phyloP scores from a whole-genome alignment of 2,888 invertebrate genomes.

The Chrysotoxum bicinctum region DNA sequence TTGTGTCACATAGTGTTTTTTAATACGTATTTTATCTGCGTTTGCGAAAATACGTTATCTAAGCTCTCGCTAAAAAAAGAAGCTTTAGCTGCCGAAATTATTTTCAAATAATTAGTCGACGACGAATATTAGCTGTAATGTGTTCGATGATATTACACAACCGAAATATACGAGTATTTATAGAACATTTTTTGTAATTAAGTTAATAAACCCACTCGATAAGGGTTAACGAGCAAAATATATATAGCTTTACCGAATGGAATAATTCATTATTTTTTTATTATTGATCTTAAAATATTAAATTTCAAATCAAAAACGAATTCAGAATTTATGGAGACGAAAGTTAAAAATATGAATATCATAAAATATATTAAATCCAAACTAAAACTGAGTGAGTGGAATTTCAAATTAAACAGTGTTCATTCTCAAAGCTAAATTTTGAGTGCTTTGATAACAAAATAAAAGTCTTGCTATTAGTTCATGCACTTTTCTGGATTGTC shows the following conservation, averaged over 20 bases:
- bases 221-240: constrained; percentile 36
- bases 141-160: constrained; percentile 65
- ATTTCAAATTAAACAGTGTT: neutral
- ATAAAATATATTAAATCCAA: constrained; percentile 70
- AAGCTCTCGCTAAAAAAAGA: constrained; percentile 52
- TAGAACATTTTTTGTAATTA: constrained; percentile 28
- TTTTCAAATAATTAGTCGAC: constrained; percentile 63
- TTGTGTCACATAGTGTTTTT: constrained; percentile 53
- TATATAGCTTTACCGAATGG: neutral
- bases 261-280: neutral
- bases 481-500: constrained; percentile 6
- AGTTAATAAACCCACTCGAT: neutral
- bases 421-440: neutral
- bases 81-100: constrained; percentile 44
- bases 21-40: constrained; percentile 48
- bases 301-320: constrained; percentile 49
- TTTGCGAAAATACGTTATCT: constrained; percentile 45
- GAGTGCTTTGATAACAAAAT: neutral
- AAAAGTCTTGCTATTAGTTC: constrained; percentile 1
- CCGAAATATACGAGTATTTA: constrained; percentile 46
- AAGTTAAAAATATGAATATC: constrained; percentile 56
- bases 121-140: constrained; percentile 63
- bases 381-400: constrained; percentile 69
- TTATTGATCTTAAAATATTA: constrained; percentile 3
- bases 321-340: constrained; percentile 35